Percentiles rank a stretch among this genome's conserved stretches.
Evolutionary conservation across 2,888 invertebrate species (phyloP).

Genomic region (Scaptomyza cyrtandrae): DNA sequence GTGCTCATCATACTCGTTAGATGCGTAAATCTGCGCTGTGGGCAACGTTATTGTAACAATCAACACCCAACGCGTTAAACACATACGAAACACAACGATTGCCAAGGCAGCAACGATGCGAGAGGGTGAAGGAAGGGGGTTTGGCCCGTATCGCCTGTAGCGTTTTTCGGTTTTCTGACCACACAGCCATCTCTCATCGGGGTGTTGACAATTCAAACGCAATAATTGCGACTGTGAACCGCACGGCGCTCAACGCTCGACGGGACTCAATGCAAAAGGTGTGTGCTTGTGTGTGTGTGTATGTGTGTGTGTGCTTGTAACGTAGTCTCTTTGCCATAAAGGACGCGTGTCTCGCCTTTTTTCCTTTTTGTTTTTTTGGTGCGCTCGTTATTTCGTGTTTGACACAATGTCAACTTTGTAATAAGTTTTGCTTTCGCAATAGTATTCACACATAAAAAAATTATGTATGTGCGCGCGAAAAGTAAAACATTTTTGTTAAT

Average conservation of each 20-base stretch:
- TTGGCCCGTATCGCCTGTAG: slow-evolving; percentile 53
- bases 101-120: slow-evolving; percentile 23
- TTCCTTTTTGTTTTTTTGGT: slow-evolving; percentile 70
- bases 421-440: slow-evolving; percentile 69
- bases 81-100: slow-evolving; percentile 58
- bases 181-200: slow-evolving; percentile 57
- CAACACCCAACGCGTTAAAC: slow-evolving; percentile 75
- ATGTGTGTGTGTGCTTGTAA: not conserved
- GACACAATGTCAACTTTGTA: slow-evolving; percentile 80
- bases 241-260: slow-evolving; percentile 59
- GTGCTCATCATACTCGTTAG: slow-evolving; percentile 57
- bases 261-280: slow-evolving; percentile 58
- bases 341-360: slow-evolving; percentile 51
- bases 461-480: not conserved
- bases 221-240: slow-evolving; percentile 76
- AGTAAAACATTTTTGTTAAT: slow-evolving; percentile 34
- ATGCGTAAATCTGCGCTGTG: slow-evolving; percentile 76
- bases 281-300: slow-evolving; percentile 34
- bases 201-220: slow-evolving; percentile 81
- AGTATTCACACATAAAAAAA: slow-evolving; percentile 33
- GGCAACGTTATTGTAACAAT: slow-evolving; percentile 79
- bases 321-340: slow-evolving; percentile 20
- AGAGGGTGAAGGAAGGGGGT: not conserved
- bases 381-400: slow-evolving; percentile 70
- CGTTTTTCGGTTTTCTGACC: slow-evolving; percentile 67